Conservation (phyloP, 1,140 invertebrate species). For the Nephila pilipes region DNA sequence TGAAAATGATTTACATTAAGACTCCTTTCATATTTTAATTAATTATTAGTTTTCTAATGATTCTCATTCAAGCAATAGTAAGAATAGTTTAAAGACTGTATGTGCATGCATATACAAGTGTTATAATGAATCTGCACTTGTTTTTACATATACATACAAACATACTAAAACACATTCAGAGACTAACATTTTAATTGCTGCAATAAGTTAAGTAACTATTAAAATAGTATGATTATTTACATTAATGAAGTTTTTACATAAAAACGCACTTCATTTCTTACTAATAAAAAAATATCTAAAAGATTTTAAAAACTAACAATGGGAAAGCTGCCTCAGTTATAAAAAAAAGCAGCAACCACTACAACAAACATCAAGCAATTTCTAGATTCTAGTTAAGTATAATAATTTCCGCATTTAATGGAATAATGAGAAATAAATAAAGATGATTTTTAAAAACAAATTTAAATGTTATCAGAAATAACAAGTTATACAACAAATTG, state of each 20-base stretch:
- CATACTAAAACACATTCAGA: slow-evolving; percentile 34
- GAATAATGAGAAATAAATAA: slow-evolving; percentile 36
- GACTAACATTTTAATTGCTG: slow-evolving; percentile 8
- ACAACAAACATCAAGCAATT: not conserved
- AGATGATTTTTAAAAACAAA: slow-evolving; percentile 42
- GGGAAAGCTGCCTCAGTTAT: slow-evolving; percentile 16
- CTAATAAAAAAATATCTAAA: slow-evolving; percentile 38
- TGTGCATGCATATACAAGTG: not conserved
- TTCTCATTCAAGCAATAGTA: not conserved
- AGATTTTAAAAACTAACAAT: slow-evolving; percentile 6
- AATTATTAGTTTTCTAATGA: not conserved
- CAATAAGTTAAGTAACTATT: slow-evolving; percentile 36
- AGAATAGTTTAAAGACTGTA: not conserved
- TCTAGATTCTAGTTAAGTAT: not conserved
- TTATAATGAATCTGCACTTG: not conserved
- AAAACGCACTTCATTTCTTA: slow-evolving; percentile 14
- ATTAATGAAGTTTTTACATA: slow-evolving; percentile 23
- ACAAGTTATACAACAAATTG: not conserved
- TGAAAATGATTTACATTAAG: not conserved
- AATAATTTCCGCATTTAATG: not conserved
- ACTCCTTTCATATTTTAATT: not conserved
- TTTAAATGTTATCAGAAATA: slow-evolving; percentile 13
- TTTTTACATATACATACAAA: slow-evolving; percentile 10
- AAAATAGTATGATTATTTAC: slow-evolving; percentile 41
- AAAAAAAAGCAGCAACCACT: not conserved